Conservation (phyloP, 2,797 vertebrate species). For the Harpagifer antarcticus region DNA sequence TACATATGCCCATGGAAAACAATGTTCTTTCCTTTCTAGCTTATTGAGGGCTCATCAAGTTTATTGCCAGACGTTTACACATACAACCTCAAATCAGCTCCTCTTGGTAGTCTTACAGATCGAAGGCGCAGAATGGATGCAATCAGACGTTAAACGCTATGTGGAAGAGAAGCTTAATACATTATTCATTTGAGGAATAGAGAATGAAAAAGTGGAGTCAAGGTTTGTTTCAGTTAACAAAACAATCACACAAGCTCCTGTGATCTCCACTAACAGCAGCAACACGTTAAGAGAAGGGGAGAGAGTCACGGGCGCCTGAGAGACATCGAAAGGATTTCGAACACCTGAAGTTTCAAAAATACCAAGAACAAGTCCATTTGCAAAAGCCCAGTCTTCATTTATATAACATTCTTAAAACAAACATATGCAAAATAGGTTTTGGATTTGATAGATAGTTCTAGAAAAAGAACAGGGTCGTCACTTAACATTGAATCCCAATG, state of each 20-base stretch:
- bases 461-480: neutral
- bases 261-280: neutral
- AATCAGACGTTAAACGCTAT: neutral
- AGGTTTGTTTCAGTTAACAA: neutral
- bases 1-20: neutral
- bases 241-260: neutral
- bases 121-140: neutral
- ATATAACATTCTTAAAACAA: neutral
- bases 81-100: neutral
- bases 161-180: too few relatives aligned
- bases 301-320: neutral
- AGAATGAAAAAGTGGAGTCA: neutral
- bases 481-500: slow-evolving; percentile 6
- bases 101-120: neutral
- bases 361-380: neutral
- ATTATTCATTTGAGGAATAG: too few relatives aligned
- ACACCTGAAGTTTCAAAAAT: neutral
- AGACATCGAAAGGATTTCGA: neutral
- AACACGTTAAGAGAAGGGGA: neutral
- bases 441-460: too few relatives aligned
- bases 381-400: neutral
- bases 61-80: too few relatives aligned
- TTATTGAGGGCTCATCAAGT: neutral
- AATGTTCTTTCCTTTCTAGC: slow-evolving; percentile 29
- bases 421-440: neutral